These are phyloP conservation scores for Eupeodes corollae DNA, from an alignment of 1,140 invertebrate genomes.

Conservation along the genomic window DNA sequence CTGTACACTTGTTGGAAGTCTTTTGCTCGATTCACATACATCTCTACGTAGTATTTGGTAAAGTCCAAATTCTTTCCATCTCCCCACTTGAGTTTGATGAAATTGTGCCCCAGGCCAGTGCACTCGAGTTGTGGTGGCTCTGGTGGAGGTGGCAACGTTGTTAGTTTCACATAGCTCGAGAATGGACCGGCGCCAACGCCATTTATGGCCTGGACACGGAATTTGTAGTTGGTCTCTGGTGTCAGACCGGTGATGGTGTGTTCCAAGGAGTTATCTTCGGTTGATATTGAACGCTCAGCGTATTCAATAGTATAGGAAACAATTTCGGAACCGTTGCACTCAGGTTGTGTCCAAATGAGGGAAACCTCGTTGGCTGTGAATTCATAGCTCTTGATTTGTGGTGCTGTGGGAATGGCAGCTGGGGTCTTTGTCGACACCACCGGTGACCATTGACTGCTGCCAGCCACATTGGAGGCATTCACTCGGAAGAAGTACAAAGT, in stretches of 20 bases:
- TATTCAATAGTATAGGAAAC: conserved; percentile 62
- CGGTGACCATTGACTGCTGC: conserved; percentile 57
- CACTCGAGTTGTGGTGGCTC: conserved; percentile 62
- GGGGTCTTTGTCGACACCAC: conserved; percentile 51
- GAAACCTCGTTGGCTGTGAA: conserved; percentile 54
- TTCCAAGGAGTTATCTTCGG: conserved; percentile 42
- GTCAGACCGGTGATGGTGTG: conserved; percentile 41
- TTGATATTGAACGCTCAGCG: conserved; percentile 49
- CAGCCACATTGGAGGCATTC: conserved; percentile 65
- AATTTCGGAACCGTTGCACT: conserved; percentile 58
- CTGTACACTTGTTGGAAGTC: conserved; percentile 68
- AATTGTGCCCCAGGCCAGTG: conserved; percentile 59
- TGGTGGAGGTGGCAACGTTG: conserved; percentile 65
- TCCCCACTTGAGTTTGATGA: conserved; percentile 76
- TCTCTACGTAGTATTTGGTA: conserved; percentile 67
- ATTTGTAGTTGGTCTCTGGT: conserved; percentile 51
- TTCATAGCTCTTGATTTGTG: conserved; percentile 46
- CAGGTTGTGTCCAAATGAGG: conserved; percentile 60
- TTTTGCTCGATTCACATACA: conserved; percentile 51
- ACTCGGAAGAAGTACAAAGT: conserved; percentile 69
- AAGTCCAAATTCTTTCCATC: conserved; percentile 54
- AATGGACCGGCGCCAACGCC: conserved; percentile 67
- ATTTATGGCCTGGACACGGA: conserved; percentile 71
- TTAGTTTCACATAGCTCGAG: conserved; percentile 55
- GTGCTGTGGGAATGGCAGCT: conserved; percentile 59